Percentiles rank a stretch among this genome's conserved stretches.
Conservation (phyloP, 2,888 invertebrate genomes). For the Diadegma fenestrale region DNA sequence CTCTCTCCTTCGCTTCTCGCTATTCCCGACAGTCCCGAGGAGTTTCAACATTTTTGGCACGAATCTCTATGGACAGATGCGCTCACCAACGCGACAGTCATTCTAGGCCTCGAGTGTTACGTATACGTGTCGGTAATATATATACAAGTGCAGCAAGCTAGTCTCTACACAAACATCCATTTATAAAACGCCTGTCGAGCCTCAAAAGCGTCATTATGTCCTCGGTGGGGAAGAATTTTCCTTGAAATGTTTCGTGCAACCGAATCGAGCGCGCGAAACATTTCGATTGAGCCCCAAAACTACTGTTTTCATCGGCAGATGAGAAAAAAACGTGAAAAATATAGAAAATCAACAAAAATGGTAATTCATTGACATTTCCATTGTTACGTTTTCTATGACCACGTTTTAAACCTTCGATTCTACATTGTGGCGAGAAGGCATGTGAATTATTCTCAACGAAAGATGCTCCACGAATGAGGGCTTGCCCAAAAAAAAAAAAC, state of each 20-base stretch:
- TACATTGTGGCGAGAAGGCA: background rate
- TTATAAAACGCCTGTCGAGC: background rate
- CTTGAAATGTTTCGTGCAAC: background rate
- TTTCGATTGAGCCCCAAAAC: background rate
- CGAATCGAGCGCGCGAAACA: background rate
- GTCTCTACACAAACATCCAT: background rate
- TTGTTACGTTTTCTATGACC: background rate
- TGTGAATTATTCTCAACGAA: background rate
- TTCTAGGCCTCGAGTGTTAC: constrained; percentile 39
- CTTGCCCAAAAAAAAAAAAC: background rate
- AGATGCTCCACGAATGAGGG: background rate
- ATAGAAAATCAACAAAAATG: background rate
- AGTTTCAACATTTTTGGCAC: constrained; percentile 66
- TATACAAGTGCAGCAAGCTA: background rate
- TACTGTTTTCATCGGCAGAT: background rate
- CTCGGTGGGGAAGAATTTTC: background rate
- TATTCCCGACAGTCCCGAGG: constrained; percentile 10
- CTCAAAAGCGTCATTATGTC: background rate
- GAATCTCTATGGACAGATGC: constrained; percentile 61
- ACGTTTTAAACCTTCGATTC: background rate
- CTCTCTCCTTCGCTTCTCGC: constrained; percentile 4
- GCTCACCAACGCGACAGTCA: constrained; percentile 11
- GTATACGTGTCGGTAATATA: constrained; percentile 27
- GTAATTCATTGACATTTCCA: constrained; percentile 1
- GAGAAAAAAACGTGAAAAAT: background rate